A percentile compares a stretch with the other conserved stretches of the same genome.
phyloP scores from a whole-genome alignment of 2,797 vertebrate genomes.

The Pelobates cultripes region DNA sequence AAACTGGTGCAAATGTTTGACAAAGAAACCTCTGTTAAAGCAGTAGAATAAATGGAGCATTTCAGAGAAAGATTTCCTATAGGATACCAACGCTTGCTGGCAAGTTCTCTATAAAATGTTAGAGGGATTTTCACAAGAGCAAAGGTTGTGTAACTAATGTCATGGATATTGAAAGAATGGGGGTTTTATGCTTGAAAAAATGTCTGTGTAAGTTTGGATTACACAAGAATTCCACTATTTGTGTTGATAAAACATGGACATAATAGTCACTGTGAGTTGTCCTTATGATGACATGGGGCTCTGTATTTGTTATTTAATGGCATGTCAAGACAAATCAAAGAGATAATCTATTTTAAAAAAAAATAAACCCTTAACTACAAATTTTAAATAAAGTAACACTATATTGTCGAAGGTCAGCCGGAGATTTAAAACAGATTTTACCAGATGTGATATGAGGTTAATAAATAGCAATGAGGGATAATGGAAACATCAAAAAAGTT shows the following conservation, averaged over 20 bases:
- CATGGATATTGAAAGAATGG: conserved; percentile 37
- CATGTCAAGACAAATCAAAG: conserved; percentile 11
- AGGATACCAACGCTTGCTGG: conserved; percentile 31
- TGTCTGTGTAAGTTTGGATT: conserved; percentile 29
- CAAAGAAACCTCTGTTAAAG: conserved; percentile 41
- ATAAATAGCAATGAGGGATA: no score
- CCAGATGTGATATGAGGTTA: no score
- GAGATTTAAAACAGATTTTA: no score
- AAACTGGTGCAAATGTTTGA: conserved; percentile 30
- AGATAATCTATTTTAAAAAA: not conserved
- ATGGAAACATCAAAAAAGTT: no score
- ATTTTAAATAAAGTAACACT: not conserved
- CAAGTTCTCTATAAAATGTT: conserved; percentile 24
- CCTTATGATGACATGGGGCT: conserved; percentile 8
- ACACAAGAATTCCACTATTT: conserved; percentile 42
- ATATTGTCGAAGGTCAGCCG: not conserved
- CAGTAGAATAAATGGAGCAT: conserved; percentile 19
- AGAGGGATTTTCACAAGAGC: conserved; percentile 47
- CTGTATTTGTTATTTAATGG: not conserved
- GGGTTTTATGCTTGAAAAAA: conserved; percentile 20
- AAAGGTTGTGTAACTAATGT: conserved; percentile 54
- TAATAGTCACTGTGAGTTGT: conserved; percentile 24
- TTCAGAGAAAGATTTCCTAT: conserved; percentile 46
- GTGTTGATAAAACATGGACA: conserved; percentile 20
- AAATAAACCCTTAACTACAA: not conserved